These are phyloP conservation scores for Microtus richardsoni DNA, from an alignment of 2,113 vertebrate species.

Conservation along the genomic window DNA sequence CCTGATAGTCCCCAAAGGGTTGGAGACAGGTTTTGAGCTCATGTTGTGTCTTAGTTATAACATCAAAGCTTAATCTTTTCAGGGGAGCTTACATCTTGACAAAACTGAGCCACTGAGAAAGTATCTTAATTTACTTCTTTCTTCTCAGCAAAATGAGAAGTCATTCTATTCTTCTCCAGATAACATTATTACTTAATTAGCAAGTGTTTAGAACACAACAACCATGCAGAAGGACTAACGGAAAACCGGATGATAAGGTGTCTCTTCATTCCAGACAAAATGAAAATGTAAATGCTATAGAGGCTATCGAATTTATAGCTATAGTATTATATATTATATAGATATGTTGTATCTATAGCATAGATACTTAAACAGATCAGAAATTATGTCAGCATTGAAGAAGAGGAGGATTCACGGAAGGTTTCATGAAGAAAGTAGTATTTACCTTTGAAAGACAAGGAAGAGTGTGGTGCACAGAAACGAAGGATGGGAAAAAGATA, in stretches of 20 bases:
- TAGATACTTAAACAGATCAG: background rate
- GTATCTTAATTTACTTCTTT: slow-evolving; percentile 23
- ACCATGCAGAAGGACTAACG: background rate
- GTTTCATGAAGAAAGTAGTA: background rate
- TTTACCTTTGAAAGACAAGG: slow-evolving; percentile 3
- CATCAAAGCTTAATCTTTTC: background rate
- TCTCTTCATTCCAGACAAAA: background rate
- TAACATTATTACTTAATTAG: background rate
- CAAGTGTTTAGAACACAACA: background rate
- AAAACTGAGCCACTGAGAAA: slow-evolving; percentile 39
- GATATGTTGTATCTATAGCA: background rate
- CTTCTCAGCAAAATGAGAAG: slow-evolving; percentile 34
- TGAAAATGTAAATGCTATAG: background rate
- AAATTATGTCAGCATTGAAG: background rate
- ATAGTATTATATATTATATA: background rate
- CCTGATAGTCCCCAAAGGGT: slow-evolving; percentile 5
- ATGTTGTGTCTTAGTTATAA: background rate
- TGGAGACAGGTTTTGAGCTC: background rate
- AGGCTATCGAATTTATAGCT: background rate
- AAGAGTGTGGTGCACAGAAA: background rate
- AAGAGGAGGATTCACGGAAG: background rate
- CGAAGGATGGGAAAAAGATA: background rate
- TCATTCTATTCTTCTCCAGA: background rate
- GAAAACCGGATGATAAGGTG: background rate
- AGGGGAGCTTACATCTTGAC: background rate